Conservation (phyloP, 2,113 vertebrate genomes). For the Cacatua alba region DNA sequence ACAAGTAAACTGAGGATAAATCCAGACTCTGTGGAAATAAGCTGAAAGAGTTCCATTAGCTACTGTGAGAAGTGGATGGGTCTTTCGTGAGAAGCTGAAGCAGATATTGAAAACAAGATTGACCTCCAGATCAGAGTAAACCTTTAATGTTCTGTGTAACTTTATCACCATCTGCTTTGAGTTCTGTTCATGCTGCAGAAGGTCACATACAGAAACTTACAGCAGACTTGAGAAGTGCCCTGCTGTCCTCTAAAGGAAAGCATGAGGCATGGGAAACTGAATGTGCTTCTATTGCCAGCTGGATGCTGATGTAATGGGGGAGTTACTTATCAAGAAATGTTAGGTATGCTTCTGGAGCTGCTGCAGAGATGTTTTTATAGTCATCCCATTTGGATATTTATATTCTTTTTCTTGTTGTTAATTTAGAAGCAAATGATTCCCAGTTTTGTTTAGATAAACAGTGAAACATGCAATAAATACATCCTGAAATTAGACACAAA, state of each 20-base stretch:
- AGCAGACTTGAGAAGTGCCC: background rate
- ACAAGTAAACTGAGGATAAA: background rate
- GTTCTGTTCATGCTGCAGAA: slow-evolving; percentile 7
- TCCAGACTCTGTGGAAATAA: background rate
- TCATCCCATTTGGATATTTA: background rate
- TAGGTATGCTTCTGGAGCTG: background rate
- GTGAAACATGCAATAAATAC: background rate
- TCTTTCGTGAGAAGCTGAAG: background rate
- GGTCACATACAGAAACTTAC: background rate
- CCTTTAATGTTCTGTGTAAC: background rate
- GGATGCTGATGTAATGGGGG: background rate
- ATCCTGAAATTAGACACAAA: background rate
- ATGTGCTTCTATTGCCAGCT: background rate
- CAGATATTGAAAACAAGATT: slow-evolving; percentile 26
- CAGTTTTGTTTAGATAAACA: background rate
- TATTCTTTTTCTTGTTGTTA: background rate
- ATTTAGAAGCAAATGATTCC: background rate
- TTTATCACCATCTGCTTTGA: slow-evolving; percentile 30
- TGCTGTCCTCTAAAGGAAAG: slow-evolving; percentile 4
- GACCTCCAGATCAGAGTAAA: background rate
- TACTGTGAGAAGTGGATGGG: background rate
- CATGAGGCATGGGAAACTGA: background rate
- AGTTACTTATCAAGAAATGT: background rate
- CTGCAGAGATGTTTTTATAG: background rate
- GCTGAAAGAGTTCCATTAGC: background rate